Conservation (phyloP, 2,888 invertebrate species). For the Lasioglossum villosulum region DNA sequence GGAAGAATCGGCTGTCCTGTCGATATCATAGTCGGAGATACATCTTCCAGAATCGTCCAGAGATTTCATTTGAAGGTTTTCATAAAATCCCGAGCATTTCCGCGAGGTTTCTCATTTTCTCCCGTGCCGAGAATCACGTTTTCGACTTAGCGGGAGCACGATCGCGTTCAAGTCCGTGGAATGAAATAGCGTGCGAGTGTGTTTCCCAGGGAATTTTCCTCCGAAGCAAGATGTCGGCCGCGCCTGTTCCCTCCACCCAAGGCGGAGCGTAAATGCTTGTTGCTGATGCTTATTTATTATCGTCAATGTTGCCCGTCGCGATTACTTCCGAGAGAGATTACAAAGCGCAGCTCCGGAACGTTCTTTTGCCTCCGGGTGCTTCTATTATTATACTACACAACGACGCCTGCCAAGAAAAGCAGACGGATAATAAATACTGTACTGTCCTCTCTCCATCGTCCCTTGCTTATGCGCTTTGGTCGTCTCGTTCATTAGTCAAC, state of each 20-base stretch:
- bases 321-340: constrained; percentile 21
- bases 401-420: constrained; percentile 1
- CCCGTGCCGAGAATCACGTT: not conserved
- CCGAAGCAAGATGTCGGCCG: not conserved
- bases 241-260: not conserved
- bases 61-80: not conserved
- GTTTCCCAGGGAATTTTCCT: constrained; percentile 19
- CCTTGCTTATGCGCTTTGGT: not conserved
- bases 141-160: constrained; percentile 2
- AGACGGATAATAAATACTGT: not conserved
- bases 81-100: not conserved
- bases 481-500: not conserved
- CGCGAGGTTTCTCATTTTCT: not conserved
- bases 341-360: not conserved
- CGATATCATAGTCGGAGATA: not conserved
- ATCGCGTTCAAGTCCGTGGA: not conserved
- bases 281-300: constrained; percentile 22
- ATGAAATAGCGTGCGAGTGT: not conserved
- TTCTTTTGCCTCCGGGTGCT: not conserved
- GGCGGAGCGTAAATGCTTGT: constrained; percentile 23
- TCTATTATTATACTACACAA: constrained; percentile 10
- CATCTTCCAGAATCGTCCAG: not conserved
- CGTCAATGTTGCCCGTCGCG: constrained; percentile 4
- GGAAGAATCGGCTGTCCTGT: not conserved
- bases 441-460: not conserved